A percentile compares a stretch with the other conserved stretches of the same genome.
Evolutionary conservation across 2,888 invertebrate genomes (phyloP).

Genomic region (Trachelus troglodyta): DNA sequence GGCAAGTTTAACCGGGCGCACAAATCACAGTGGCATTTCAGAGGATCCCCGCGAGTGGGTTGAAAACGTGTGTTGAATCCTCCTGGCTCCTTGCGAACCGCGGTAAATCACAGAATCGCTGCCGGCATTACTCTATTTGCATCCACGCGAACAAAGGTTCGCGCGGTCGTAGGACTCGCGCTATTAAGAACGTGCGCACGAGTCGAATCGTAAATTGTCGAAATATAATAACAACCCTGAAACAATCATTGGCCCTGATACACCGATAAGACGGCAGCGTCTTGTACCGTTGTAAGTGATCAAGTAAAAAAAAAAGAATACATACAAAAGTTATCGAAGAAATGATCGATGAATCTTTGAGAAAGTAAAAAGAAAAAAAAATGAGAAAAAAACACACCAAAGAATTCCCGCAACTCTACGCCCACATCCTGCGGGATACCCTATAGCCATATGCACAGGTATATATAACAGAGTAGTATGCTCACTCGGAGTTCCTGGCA

Average conservation of each 20-base stretch:
- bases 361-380: background rate
- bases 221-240: background rate
- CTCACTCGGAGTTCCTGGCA: background rate
- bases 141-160: conserved; percentile 33
- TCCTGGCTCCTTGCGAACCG: conserved; percentile 27
- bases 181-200: background rate
- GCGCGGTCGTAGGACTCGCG: too few species aligned
- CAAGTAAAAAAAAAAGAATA: background rate
- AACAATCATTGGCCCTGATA: background rate
- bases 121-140: conserved; percentile 56
- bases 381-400: background rate
- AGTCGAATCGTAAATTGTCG: background rate
- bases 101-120: conserved; percentile 56
- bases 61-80: conserved; percentile 31
- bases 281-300: background rate
- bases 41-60: conserved; percentile 37
- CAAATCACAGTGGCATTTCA: conserved; percentile 51
- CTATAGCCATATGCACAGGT: background rate
- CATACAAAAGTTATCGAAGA: background rate
- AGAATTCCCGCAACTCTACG: background rate
- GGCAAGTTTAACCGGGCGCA: conserved; percentile 48
- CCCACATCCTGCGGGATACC: too few species aligned
- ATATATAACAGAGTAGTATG: background rate
- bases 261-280: background rate
- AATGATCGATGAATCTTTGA: background rate